These are phyloP conservation scores for Aplochiton taeniatus DNA, from an alignment of 2,797 vertebrate genomes.

Conservation along the genomic window DNA sequence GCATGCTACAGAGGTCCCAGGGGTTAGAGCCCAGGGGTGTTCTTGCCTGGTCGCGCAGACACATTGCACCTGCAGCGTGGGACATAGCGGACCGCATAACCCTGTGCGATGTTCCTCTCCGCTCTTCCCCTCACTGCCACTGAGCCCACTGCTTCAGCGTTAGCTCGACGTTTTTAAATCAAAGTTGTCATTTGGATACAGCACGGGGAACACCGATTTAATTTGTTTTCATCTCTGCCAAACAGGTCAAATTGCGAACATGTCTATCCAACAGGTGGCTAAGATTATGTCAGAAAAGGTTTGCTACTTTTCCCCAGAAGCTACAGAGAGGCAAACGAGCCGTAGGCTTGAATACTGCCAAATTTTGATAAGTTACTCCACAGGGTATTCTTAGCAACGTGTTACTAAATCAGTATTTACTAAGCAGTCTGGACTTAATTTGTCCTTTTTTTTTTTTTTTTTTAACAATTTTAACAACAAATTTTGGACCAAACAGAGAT, in stretches of 20 bases:
- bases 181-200: constrained; percentile 31
- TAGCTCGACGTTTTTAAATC: not conserved
- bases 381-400: no score
- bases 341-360: constrained; percentile 6
- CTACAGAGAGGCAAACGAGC: constrained; percentile 18
- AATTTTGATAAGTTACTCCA: no score
- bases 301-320: not conserved
- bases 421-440: no score
- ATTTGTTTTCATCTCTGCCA: constrained; percentile 55
- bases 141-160: constrained; percentile 18
- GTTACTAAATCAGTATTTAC: no score
- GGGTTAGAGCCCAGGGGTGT: constrained; percentile 51
- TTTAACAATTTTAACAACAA: not conserved
- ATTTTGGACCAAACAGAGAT: constrained; percentile 1
- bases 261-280: not conserved
- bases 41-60: constrained; percentile 31
- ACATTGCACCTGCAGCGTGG: constrained; percentile 6
- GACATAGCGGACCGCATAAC: constrained; percentile 38
- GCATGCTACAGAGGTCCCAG: constrained; percentile 58
- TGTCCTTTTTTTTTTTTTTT: no score
- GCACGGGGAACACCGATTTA: not conserved
- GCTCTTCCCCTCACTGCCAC: constrained; percentile 37
- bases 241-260: constrained; percentile 17
- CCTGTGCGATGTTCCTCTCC: constrained; percentile 44
- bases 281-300: not conserved